phyloP scores from a whole-genome alignment of 30 jellyfish, hydroid and myxozoan genomes.

The Chrysaora quinquecirrha region DNA sequence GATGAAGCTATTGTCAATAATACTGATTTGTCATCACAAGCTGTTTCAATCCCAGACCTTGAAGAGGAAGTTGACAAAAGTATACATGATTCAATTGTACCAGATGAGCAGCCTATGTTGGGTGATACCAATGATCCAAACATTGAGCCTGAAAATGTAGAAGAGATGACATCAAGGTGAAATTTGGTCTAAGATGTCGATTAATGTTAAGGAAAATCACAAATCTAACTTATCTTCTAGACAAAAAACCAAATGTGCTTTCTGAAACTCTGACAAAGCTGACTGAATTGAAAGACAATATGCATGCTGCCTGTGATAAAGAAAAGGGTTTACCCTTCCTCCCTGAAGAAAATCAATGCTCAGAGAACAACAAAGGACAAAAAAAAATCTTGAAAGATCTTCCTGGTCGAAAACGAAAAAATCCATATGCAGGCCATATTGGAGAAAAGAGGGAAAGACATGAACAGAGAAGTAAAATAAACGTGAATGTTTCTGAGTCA shows the following conservation, averaged over 20 bases:
- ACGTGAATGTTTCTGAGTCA: background rate
- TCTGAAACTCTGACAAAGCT: background rate
- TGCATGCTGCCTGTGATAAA: background rate
- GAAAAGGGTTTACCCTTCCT: background rate
- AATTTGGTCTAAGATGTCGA: background rate
- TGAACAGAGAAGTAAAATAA: background rate
- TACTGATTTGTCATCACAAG: background rate
- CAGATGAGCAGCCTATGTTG: too few species aligned
- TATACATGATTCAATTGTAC: too few species aligned
- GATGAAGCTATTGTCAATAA: constrained; percentile 30
- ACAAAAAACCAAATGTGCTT: background rate
- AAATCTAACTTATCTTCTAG: background rate
- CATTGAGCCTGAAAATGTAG: background rate
- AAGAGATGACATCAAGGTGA: background rate
- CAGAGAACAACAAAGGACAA: background rate
- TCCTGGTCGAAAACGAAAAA: background rate
- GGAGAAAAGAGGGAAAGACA: background rate
- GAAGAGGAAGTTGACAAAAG: constrained; percentile 23
- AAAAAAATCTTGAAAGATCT: background rate
- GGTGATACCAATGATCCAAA: too few species aligned
- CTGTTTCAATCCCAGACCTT: background rate
- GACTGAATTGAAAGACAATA: background rate
- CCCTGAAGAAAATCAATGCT: background rate
- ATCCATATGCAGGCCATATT: background rate
- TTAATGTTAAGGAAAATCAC: too few species aligned